Evolutionary conservation across 2,888 invertebrate genomes (phyloP).

Genomic region (Noctuana brunneofusca): DNA sequence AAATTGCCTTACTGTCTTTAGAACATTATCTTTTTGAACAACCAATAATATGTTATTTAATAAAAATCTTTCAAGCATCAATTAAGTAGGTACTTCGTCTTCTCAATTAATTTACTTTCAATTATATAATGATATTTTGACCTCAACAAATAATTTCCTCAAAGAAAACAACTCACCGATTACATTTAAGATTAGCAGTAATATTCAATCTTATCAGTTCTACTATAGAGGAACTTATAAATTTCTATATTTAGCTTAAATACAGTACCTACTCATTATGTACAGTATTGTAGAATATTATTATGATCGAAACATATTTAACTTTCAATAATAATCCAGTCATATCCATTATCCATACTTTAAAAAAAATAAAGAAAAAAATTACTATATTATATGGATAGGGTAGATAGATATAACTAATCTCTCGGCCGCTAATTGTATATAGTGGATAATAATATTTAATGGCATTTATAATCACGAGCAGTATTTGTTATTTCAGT

Average conservation of each 20-base stretch:
- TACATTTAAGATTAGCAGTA: slow-evolving; percentile 27
- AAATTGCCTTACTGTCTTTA: too few species aligned
- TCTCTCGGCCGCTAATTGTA: not conserved
- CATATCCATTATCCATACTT: too few species aligned
- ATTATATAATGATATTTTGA: slow-evolving; percentile 6
- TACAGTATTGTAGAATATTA: not conserved
- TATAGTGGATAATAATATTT: not conserved
- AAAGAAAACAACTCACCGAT: slow-evolving; percentile 28
- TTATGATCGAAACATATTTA: not conserved
- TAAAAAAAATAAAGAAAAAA: not conserved
- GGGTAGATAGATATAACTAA: not conserved
- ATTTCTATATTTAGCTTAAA: slow-evolving; percentile 1
- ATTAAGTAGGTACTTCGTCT: slow-evolving; percentile 2
- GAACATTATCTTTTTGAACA: too few species aligned
- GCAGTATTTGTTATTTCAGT: not conserved
- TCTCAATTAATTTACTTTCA: slow-evolving; percentile 1
- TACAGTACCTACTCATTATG: not conserved
- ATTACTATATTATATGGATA: not conserved
- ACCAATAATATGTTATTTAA: too few species aligned
- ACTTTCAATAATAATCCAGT: too few species aligned
- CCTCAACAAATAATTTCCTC: slow-evolving; percentile 17
- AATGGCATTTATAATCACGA: not conserved
- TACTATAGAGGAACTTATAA: slow-evolving; percentile 2
- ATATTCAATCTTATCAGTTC: slow-evolving; percentile 8
- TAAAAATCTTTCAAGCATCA: too few species aligned